Evolutionary conservation across 1,140 invertebrate genomes (phyloP).

Genomic region (Hetaerina americana): DNA sequence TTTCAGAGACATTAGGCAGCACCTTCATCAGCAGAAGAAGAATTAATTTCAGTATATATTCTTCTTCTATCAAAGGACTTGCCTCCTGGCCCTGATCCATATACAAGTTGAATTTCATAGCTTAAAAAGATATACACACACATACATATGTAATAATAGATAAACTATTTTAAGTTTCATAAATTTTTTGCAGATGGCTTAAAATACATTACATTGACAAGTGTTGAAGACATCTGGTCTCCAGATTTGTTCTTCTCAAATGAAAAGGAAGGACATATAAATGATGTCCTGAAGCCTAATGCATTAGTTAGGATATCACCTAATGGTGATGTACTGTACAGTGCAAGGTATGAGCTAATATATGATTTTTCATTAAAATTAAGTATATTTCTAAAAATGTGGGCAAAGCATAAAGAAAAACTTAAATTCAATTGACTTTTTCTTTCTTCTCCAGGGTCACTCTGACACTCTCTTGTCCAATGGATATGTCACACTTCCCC

Average conservation of each 20-base stretch:
- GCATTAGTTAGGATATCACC: conserved; percentile 31
- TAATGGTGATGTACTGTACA: conserved; percentile 34
- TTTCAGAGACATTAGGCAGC: no score
- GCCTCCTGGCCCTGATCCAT: no score
- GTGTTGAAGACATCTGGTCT: conserved; percentile 33
- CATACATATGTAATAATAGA: no score
- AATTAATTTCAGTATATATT: no score
- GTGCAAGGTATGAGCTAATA: conserved; percentile 25
- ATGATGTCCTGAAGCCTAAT: conserved; percentile 31
- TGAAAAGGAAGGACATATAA: conserved; percentile 34
- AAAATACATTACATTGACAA: conserved; percentile 26
- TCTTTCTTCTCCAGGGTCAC: conserved; percentile 28
- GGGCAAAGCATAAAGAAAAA: background rate
- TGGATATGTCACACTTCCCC: conserved; percentile 34
- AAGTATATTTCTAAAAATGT: no score
- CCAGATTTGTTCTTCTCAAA: conserved; percentile 39
- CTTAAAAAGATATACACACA: no score
- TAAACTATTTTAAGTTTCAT: no score
- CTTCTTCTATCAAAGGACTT: no score
- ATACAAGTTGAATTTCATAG: no score
- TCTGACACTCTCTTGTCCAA: conserved; percentile 32
- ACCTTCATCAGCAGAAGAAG: no score
- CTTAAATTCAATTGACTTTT: background rate
- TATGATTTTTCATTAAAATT: no score
- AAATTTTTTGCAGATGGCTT: conserved; percentile 19